Percentiles rank a stretch among this genome's conserved stretches.
These are phyloP conservation scores for Drepana falcataria DNA, from an alignment of 2,888 invertebrate genomes.

Conservation along the genomic window DNA sequence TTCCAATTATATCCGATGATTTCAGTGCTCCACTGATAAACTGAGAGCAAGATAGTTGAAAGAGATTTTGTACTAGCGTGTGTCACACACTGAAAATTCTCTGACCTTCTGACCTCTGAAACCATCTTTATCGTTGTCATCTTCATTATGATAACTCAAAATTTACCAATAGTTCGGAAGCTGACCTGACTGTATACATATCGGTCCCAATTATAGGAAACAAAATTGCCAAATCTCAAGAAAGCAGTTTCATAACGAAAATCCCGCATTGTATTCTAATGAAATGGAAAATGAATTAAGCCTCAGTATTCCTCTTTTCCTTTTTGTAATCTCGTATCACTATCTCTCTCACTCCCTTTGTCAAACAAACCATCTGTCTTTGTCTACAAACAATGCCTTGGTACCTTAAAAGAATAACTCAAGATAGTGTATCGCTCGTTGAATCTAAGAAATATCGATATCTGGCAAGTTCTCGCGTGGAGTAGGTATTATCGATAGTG, in stretches of 20 bases:
- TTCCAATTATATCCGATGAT: too few relatives aligned
- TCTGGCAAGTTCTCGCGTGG: constrained; percentile 17
- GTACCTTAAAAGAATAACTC: constrained; percentile 62
- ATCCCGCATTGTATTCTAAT: constrained; percentile 48
- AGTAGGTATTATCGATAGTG: constrained; percentile 23
- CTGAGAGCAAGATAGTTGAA: too few relatives aligned
- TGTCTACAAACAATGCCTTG: constrained; percentile 72
- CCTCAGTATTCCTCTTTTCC: constrained; percentile 28
- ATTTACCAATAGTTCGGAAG: too few relatives aligned
- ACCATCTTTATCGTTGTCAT: too few relatives aligned
- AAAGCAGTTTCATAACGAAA: constrained; percentile 34
- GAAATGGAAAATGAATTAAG: constrained; percentile 47
- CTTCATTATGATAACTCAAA: too few relatives aligned
- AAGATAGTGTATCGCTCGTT: constrained; percentile 40
- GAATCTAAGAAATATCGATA: constrained; percentile 47
- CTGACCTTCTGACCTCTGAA: too few relatives aligned
- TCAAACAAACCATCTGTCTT: constrained; percentile 42
- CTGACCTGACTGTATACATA: too few relatives aligned
- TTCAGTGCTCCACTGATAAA: too few relatives aligned
- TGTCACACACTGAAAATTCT: too few relatives aligned
- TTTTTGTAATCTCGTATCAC: constrained; percentile 16
- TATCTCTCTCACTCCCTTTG: constrained; percentile 37
- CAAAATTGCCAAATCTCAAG: constrained; percentile 15
- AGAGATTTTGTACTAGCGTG: too few relatives aligned
- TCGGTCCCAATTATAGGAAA: neutral